phyloP scores from a whole-genome alignment of 2,888 invertebrate genomes.

The Eilema griseolum region DNA sequence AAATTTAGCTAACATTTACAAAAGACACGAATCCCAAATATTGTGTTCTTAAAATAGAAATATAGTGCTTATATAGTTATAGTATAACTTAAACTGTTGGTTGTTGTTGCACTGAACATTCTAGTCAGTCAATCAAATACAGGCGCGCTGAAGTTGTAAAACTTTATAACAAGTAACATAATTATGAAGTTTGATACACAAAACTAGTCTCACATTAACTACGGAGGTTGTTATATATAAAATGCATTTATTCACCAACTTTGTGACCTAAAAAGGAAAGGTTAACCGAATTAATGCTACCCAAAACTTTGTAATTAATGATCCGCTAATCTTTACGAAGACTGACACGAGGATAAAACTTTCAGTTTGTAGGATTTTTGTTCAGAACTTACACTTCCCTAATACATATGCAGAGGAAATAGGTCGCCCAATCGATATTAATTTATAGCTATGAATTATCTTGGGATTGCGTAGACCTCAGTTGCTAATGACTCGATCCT shows the following conservation, averaged over 20 bases:
- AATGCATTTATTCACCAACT: constrained; percentile 58
- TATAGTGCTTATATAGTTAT: too few relatives aligned
- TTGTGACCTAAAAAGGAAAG: constrained; percentile 59
- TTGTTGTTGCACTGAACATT: constrained; percentile 46
- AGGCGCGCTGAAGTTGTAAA: constrained; percentile 61
- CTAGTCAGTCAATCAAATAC: constrained; percentile 57
- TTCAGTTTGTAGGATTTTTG: constrained; percentile 41
- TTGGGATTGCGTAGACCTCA: constrained; percentile 39
- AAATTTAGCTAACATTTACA: too few relatives aligned
- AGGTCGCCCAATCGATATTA: constrained; percentile 38
- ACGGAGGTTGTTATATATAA: constrained; percentile 46
- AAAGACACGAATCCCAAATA: too few relatives aligned
- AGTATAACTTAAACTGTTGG: not conserved
- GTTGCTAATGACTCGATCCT: constrained; percentile 46
- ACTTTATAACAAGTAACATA: constrained; percentile 65
- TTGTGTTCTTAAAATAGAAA: too few relatives aligned
- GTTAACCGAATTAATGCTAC: constrained; percentile 67
- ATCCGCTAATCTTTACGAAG: constrained; percentile 68
- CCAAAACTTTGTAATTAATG: constrained; percentile 75
- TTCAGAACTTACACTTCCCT: constrained; percentile 22
- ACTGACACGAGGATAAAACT: constrained; percentile 65
- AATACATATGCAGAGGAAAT: constrained; percentile 35
- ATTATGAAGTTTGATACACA: constrained; percentile 49
- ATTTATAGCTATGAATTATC: constrained; percentile 43
- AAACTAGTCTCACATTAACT: constrained; percentile 33